Base-by-base conservation (phyloP, 37 sponge, comb jelly and placozoan genomes). In the Haliclona indistincta region DNA sequence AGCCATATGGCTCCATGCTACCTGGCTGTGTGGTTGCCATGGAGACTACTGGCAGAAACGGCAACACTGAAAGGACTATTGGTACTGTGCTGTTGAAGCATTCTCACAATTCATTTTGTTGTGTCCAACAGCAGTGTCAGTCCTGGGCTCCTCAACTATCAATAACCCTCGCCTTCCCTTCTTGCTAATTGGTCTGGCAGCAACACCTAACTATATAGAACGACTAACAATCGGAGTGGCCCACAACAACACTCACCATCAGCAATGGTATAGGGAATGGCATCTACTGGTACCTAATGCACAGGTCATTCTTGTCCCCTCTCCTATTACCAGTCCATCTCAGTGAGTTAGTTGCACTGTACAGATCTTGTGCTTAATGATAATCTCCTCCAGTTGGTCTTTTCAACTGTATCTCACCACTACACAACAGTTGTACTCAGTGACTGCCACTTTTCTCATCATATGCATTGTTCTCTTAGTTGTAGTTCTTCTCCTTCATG, bases 121-220 rank as follows among this genome's bases (percentile, higher is more conserved):
- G 11, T 58, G n/a, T 26, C n/a, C n/a, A 25, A 20, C 28, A 58
- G 60, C 43, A 19, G 36, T 28, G 58, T 25, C 28, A 44, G 41
- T 41, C 5, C 44, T 11, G 38, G 55, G 22, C 26, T 35, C 29
- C 74, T 65, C 30, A 73, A 76, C 29, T 20, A 20, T 58, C 28
- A 11, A 58, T 58, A n/a, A 20, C 28, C 60, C 60, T 25, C 8
- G 28, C 6, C 87, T 89, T 11, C 90, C 90, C 19, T 89, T 76
- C 60, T 41, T 85, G 22, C n/a, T 89, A 19, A 79, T 89, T 74
- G 90, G 90, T 38, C 68, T 89, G 29, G 83, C 79, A 29, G 71
- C 67, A 39, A 89, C 86, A 30, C 79, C 90, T 17, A 89, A 77
- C 30, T 85, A 86, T 63, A 64, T 89, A 32, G 81, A 85, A 75